Evolutionary conservation across 2,113 vertebrate species (phyloP).

Genomic region (Naja naja): DNA sequence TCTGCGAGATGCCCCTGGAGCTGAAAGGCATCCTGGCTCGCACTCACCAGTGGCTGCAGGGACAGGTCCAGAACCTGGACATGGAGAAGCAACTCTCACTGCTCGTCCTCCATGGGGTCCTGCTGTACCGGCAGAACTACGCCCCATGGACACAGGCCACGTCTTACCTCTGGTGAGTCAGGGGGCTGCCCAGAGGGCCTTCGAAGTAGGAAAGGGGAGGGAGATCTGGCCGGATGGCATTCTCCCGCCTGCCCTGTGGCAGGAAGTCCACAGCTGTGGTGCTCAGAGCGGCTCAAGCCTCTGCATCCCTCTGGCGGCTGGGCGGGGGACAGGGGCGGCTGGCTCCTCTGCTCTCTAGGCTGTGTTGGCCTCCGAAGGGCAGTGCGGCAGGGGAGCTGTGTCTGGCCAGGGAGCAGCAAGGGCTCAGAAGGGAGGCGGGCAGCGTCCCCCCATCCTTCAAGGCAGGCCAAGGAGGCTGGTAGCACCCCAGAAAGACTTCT

Average conservation of each 20-base stretch:
- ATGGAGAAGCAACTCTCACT: constrained; percentile 45
- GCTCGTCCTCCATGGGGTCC: constrained; percentile 67
- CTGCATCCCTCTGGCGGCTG: background rate
- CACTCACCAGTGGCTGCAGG: constrained; percentile 44
- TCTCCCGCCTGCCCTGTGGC: background rate
- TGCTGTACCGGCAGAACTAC: constrained; percentile 75
- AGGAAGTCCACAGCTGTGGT: background rate
- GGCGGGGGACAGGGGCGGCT: background rate
- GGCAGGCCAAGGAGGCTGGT: background rate
- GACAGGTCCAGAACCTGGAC: accelerated
- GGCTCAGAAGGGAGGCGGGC: background rate
- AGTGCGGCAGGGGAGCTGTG: background rate
- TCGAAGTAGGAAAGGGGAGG: background rate
- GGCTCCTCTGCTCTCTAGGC: background rate
- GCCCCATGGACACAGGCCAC: constrained; percentile 53
- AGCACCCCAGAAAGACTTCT: background rate
- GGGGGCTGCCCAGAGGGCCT: background rate
- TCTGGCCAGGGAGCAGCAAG: background rate
- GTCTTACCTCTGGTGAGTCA: background rate
- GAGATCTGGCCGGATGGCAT: background rate
- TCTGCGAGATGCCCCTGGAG: constrained; percentile 69
- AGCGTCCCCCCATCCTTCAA: background rate
- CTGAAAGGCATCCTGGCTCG: constrained; percentile 63
- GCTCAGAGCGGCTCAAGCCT: background rate
- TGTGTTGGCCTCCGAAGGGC: background rate